Conservation (phyloP, 2,113 vertebrate species). For the Myotis yumanensis region DNA sequence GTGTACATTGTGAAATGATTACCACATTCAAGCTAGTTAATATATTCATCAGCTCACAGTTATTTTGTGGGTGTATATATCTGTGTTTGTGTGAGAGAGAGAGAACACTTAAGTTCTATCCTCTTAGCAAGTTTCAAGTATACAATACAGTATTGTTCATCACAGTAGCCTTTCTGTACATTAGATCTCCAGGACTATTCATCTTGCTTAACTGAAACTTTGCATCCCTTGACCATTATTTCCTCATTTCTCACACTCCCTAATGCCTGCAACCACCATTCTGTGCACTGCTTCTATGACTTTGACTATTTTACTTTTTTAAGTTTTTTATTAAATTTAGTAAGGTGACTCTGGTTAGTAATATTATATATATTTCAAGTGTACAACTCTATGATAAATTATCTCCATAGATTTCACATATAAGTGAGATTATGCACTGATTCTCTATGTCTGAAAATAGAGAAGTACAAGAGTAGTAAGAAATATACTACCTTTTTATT, state of each 20-base stretch:
- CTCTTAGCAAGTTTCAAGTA: not conserved
- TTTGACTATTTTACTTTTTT: not conserved
- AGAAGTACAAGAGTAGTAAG: not conserved
- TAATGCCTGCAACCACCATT: not conserved
- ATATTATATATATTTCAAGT: not conserved
- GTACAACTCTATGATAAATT: not conserved
- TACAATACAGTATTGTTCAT: not conserved
- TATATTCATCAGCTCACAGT: not conserved
- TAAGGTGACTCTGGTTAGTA: not conserved
- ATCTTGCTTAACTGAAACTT: not conserved
- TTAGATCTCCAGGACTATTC: not conserved
- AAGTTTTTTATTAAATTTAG: not conserved
- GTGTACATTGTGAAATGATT: not conserved
- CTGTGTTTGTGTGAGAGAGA: not conserved
- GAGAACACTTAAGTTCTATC: not conserved
- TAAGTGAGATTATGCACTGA: not conserved
- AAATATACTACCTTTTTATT: not conserved
- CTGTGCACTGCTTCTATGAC: not conserved
- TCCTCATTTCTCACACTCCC: not conserved
- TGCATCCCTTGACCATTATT: not conserved
- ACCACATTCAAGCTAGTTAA: not conserved
- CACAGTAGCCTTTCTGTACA: not conserved
- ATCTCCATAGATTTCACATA: not conserved
- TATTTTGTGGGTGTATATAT: not conserved
- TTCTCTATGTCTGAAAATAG: not conserved